Base-by-base conservation (phyloP, 2,797 vertebrate species). In the Pelochelys cantorii region DNA sequence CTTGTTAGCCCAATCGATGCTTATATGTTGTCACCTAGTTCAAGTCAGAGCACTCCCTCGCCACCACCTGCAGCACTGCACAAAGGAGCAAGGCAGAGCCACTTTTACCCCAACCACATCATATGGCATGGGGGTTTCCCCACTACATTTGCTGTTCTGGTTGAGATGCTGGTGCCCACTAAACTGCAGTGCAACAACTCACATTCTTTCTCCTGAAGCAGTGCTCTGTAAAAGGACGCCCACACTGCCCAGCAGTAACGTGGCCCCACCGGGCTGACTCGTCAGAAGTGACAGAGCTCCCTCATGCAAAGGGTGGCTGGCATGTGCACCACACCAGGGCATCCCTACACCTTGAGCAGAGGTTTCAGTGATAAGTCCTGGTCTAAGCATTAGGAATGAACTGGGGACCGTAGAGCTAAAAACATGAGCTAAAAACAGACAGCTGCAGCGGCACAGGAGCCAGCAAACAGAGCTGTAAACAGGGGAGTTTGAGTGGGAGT, bases 1-100 rank as follows among this genome's bases (percentile, higher is more conserved):
- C 13, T 37, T 42, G 68, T 14, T 31, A 54, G 9, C 68, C 31
- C 1, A 0, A 55, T 1, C 4, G 1, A 1, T 80, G 90, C 71
- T 25, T 48, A 29, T 3, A 53, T 12, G 5, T 15, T 12, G 55
- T 55, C 78, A 37, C 48, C 79, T 29, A 31, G 22, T 56, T 59
- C 80, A 81, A 48, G 81, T 10, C 75, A 0, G 0, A 77, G 15
- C 4, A 13, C 48, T 75, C 7, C 22, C 20, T 20, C 48, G 17
- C 3, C 55, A 42, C 29, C 82, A 55, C 0, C 2, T 0, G 11
- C 52, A 42, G 18, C 68, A 8, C 0, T 0, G 0, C 75, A 8
- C 83, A 65, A 2, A 1, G 85, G 48, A 78, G 83, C n/a, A 81
- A 29, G 0, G 0, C 5, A 0, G 15, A 1, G 23, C 78, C 11